phyloP scores from a whole-genome alignment of 2,797 vertebrate genomes.

The Peromyscus nudipes region DNA sequence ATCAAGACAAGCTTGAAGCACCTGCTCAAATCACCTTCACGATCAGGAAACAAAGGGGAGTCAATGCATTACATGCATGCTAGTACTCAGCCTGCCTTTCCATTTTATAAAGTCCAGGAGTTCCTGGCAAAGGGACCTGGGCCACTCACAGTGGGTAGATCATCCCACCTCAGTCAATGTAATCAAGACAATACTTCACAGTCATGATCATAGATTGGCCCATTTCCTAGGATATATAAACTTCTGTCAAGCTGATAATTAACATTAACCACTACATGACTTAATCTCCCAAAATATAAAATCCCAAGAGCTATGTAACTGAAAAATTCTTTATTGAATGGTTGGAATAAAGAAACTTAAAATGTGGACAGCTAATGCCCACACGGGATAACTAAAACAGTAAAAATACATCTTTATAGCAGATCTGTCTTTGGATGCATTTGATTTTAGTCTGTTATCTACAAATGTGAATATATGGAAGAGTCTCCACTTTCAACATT shows the following conservation, averaged over 20 bases:
- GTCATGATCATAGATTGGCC: no score
- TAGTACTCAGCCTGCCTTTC: background rate
- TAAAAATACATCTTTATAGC: background rate
- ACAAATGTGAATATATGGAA: background rate
- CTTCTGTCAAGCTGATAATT: background rate
- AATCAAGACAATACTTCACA: background rate
- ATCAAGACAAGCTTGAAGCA: background rate
- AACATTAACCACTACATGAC: background rate
- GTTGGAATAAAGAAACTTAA: background rate
- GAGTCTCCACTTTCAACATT: background rate
- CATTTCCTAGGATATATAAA: no score
- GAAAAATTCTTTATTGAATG: background rate
- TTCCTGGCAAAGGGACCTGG: background rate
- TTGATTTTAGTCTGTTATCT: background rate
- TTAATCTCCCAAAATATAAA: background rate
- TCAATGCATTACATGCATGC: background rate
- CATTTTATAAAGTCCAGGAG: background rate
- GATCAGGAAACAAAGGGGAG: background rate
- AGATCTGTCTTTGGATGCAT: background rate
- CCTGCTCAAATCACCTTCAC: background rate
- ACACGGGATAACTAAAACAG: background rate
- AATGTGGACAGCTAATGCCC: background rate
- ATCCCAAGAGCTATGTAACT: background rate
- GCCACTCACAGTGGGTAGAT: background rate
- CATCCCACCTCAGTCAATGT: background rate